These are phyloP conservation scores for Passer montanus DNA, from an alignment of 2,113 vertebrate genomes.

Conservation along the genomic window DNA sequence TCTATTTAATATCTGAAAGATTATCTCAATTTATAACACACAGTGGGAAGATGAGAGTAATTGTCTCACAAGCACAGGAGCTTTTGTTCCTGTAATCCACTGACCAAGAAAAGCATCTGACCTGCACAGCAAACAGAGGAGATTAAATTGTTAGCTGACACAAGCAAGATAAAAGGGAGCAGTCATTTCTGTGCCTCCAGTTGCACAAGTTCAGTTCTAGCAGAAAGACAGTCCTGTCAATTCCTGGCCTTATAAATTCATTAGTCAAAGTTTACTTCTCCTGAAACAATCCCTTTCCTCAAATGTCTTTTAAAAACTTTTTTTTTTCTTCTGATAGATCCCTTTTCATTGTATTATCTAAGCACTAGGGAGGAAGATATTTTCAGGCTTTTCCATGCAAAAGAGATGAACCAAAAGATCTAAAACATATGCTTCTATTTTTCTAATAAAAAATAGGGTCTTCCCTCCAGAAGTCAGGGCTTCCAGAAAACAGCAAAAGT, in stretches of 20 bases:
- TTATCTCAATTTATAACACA: neutral
- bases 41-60: neutral
- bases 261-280: neutral
- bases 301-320: neutral
- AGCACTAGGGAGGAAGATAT: neutral
- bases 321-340: neutral
- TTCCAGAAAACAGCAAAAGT: neutral
- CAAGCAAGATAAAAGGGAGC: neutral
- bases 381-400: neutral
- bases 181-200: neutral
- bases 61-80: neutral
- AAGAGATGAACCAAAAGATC: neutral
- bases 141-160: conserved; percentile 2
- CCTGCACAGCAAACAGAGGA: neutral
- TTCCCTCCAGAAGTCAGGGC: neutral
- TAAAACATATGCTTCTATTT: neutral
- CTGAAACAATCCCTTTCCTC: neutral
- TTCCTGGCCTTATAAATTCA: neutral
- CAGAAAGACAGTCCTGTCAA: neutral
- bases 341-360: neutral
- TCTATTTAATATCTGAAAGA: neutral
- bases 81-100: conserved; percentile 6
- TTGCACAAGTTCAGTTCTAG: neutral
- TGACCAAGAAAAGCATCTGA: neutral
- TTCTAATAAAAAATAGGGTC: neutral